phyloP scores from a whole-genome alignment of 2,888 invertebrate species.

The Andrena minutula region DNA sequence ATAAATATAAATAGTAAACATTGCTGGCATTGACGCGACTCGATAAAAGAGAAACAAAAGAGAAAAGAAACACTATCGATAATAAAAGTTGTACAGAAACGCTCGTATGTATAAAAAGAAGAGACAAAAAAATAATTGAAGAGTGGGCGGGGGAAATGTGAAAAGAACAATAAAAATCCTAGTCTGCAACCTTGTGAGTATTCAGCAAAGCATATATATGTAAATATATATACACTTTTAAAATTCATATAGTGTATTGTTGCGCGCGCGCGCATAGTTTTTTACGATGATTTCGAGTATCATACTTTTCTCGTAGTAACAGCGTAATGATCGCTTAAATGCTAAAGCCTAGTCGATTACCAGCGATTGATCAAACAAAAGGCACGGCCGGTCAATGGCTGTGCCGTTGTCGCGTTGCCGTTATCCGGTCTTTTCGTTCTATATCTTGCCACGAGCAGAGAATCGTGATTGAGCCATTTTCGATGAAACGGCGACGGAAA shows the following conservation, averaged over 20 bases:
- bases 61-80: constrained; percentile 26
- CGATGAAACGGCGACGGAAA: constrained; percentile 53
- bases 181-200: constrained; percentile 82
- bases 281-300: constrained; percentile 58
- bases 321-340: constrained; percentile 75
- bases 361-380: constrained; percentile 75
- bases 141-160: constrained; percentile 64
- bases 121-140: constrained; percentile 53
- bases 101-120: constrained; percentile 39
- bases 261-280: constrained; percentile 31
- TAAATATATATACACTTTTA: constrained; percentile 40
- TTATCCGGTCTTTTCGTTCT: constrained; percentile 44
- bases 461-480: constrained; percentile 60
- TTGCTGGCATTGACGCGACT: constrained; percentile 45
- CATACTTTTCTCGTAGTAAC: constrained; percentile 60
- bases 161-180: constrained; percentile 68
- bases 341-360: constrained; percentile 74
- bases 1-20: constrained; percentile 81
- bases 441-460: constrained; percentile 47
- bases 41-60: constrained; percentile 51
- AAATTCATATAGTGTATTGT: constrained; percentile 56
- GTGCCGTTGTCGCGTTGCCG: constrained; percentile 42
- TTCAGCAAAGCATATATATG: constrained; percentile 82
- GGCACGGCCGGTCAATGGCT: constrained; percentile 43
- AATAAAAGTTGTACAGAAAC: constrained; percentile 56